These are phyloP conservation scores for Leucophenga montana DNA, from an alignment of 2,888 invertebrate genomes.

Conservation along the genomic window DNA sequence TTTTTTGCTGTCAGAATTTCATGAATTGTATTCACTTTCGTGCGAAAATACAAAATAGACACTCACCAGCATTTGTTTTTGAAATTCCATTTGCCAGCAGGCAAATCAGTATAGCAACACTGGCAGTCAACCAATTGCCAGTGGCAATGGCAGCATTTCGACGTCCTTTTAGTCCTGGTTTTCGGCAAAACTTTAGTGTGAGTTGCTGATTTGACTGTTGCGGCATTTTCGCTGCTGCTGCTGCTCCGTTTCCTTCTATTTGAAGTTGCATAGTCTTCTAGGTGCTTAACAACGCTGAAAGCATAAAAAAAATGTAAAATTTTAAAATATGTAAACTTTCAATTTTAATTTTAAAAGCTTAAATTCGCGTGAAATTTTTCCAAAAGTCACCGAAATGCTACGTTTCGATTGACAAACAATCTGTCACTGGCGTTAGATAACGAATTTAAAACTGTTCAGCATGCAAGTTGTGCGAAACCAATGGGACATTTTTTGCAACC, in stretches of 20 bases:
- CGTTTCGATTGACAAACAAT: conserved; percentile 2
- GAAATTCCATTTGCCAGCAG: conserved; percentile 49
- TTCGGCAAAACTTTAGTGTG: conserved; percentile 26
- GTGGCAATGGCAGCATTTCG: not conserved
- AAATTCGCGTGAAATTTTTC: too few relatives aligned
- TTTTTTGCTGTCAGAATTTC: conserved; percentile 32
- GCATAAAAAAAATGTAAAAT: not conserved
- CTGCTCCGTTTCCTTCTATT: not conserved
- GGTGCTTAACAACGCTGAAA: not conserved
- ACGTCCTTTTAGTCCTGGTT: conserved; percentile 20
- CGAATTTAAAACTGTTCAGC: conserved; percentile 15
- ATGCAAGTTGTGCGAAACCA: not conserved
- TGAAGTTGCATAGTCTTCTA: not conserved
- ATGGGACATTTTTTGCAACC: too few relatives aligned
- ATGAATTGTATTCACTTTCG: not conserved
- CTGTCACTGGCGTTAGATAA: conserved; percentile 15
- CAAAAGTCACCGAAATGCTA: too few relatives aligned
- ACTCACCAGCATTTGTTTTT: conserved; percentile 64
- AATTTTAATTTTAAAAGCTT: not conserved
- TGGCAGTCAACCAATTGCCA: conserved; percentile 38
- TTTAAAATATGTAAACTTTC: too few relatives aligned
- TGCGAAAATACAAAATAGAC: conserved; percentile 28
- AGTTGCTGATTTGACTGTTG: conserved; percentile 39
- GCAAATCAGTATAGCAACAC: conserved; percentile 58
- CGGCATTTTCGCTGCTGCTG: conserved; percentile 9